Conservation (phyloP, 2,888 invertebrate genomes). For the Meiosimyza decipiens region DNA sequence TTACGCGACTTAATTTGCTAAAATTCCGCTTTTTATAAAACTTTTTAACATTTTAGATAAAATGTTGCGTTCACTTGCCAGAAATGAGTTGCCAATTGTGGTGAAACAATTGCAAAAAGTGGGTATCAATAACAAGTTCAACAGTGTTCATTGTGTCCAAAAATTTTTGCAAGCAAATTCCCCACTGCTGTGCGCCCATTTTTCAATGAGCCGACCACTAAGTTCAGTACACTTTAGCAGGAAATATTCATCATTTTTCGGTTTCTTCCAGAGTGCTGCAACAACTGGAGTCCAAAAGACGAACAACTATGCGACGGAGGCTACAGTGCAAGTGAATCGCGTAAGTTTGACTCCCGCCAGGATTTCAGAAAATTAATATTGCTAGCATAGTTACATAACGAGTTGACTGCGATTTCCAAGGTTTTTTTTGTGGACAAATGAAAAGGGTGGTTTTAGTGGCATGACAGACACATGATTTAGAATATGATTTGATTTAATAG, state of each 20-base stretch:
- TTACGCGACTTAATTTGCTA: constrained; percentile 36
- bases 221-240: constrained; percentile 40
- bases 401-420: neutral
- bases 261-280: constrained; percentile 63
- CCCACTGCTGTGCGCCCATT: neutral
- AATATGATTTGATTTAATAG: too few relatives aligned
- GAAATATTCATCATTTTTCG: constrained; percentile 62
- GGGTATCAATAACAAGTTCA: constrained; percentile 51
- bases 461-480: too few relatives aligned
- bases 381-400: constrained; percentile 30
- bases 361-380: constrained; percentile 5
- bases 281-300: constrained; percentile 58
- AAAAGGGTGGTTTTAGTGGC: too few relatives aligned
- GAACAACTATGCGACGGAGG: constrained; percentile 67
- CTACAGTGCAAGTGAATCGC: constrained; percentile 64
- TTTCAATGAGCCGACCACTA: too few relatives aligned
- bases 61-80: constrained; percentile 61
- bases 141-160: constrained; percentile 14
- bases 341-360: constrained; percentile 52
- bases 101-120: constrained; percentile 63
- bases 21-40: constrained; percentile 43
- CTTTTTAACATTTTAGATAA: constrained; percentile 46
- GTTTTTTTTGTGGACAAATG: neutral
- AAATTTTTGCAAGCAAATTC: constrained; percentile 5
- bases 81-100: constrained; percentile 59